These are phyloP conservation scores for Strix uralensis DNA, from an alignment of 2,113 vertebrate genomes.

Conservation along the genomic window DNA sequence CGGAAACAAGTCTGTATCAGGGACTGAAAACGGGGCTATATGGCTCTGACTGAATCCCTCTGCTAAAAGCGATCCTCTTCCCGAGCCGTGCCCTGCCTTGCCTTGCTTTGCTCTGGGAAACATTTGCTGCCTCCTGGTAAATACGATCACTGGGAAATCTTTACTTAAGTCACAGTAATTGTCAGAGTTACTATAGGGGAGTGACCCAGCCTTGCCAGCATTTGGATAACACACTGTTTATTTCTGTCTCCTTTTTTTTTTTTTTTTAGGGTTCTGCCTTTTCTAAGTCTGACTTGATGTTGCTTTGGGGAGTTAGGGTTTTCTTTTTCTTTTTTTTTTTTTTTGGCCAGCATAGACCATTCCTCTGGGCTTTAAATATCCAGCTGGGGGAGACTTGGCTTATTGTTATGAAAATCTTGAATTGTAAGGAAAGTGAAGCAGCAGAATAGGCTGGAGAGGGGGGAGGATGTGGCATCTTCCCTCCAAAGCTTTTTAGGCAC, in stretches of 20 bases:
- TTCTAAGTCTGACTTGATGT: not conserved
- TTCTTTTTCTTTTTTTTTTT: fast-evolving
- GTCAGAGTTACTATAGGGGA: not conserved
- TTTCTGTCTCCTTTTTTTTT: not conserved
- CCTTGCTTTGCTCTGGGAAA: not conserved
- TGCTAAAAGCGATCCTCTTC: not conserved
- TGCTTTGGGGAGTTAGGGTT: not conserved
- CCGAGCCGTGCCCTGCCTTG: not conserved
- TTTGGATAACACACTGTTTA: not conserved
- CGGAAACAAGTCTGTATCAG: conserved; percentile 7
- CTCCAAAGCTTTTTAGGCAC: not conserved
- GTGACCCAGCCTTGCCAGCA: not conserved
- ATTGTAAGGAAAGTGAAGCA: not conserved
- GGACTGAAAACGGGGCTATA: not conserved
- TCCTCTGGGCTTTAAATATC: not conserved
- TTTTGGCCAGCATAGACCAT: not conserved
- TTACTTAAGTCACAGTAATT: not conserved
- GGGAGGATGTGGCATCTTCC: not conserved
- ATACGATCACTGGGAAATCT: fast-evolving
- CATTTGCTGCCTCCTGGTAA: not conserved
- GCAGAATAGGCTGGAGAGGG: not conserved
- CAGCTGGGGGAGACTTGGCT: not conserved
- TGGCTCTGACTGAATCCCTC: not conserved
- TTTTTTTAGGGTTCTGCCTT: not conserved
- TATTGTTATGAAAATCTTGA: conserved; percentile 16